These are phyloP conservation scores for Euschistus heros DNA, from an alignment of 1,140 invertebrate genomes.

Conservation along the genomic window DNA sequence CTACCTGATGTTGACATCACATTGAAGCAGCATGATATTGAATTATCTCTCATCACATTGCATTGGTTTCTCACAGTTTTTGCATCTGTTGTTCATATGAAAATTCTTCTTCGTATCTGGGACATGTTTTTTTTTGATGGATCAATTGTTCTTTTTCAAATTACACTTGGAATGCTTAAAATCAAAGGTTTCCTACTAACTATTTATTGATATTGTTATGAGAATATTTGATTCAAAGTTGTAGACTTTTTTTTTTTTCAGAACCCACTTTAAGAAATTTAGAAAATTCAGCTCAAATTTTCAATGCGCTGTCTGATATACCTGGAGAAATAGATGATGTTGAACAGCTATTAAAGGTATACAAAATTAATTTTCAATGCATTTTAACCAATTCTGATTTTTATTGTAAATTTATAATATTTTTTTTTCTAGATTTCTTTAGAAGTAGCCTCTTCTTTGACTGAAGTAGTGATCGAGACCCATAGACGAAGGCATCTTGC, in stretches of 20 bases:
- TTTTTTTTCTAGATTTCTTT: slow-evolving; percentile 39
- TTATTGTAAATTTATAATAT: slow-evolving; percentile 1
- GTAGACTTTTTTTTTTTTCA: slow-evolving; percentile 33
- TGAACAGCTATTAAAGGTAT: slow-evolving; percentile 59
- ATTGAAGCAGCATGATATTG: slow-evolving; percentile 86
- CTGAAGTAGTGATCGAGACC: slow-evolving; percentile 77
- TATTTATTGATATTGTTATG: no score
- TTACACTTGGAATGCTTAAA: slow-evolving; percentile 89
- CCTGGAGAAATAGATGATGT: slow-evolving; percentile 87
- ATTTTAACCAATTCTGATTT: background rate
- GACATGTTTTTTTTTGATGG: slow-evolving; percentile 95
- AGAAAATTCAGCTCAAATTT: slow-evolving; percentile 92
- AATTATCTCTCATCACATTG: slow-evolving; percentile 88
- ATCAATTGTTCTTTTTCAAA: slow-evolving; percentile 90
- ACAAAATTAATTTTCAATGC: slow-evolving; percentile 24
- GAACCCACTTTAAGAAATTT: slow-evolving; percentile 68
- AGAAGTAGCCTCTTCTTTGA: slow-evolving; percentile 56
- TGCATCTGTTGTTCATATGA: slow-evolving; percentile 95
- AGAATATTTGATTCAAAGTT: no score
- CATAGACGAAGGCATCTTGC: slow-evolving; percentile 84
- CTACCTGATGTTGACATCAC: slow-evolving; percentile 82
- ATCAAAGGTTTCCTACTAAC: slow-evolving; percentile 54
- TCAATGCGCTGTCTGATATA: slow-evolving; percentile 90
- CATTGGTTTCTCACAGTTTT: slow-evolving; percentile 99
- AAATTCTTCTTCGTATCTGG: slow-evolving; percentile 90